Conservation (phyloP, 2,888 invertebrate species). For the Molorchus minor region DNA sequence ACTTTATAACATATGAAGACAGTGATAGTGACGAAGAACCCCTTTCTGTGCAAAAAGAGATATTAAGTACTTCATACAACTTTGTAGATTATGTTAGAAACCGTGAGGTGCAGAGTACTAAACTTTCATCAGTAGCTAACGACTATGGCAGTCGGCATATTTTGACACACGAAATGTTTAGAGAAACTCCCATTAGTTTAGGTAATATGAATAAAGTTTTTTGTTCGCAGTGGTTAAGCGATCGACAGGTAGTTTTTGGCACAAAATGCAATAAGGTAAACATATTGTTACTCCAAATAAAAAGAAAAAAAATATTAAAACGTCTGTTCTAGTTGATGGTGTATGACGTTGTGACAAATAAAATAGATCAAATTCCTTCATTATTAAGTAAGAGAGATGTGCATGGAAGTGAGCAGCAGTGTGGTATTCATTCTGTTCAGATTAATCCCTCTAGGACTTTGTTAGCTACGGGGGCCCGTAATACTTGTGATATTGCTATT, state of each 20-base stretch:
- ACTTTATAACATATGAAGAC: conserved; percentile 89
- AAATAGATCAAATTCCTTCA: conserved; percentile 89
- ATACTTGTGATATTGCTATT: conserved; percentile 92
- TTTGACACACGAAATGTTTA: conserved; percentile 88
- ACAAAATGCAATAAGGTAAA: conserved; percentile 95
- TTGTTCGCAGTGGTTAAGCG: conserved; percentile 95
- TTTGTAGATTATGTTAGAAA: conserved; percentile 86
- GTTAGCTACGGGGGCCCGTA: conserved; percentile 90
- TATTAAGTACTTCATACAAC: conserved; percentile 82
- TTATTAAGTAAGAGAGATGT: conserved; percentile 72
- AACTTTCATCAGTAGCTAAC: conserved; percentile 75
- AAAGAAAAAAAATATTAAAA: too few relatives aligned
- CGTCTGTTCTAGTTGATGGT: conserved; percentile 77
- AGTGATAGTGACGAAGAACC: conserved; percentile 89
- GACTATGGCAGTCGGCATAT: conserved; percentile 89
- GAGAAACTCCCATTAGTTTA: conserved; percentile 82
- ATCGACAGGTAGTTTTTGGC: conserved; percentile 94
- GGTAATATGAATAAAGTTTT: conserved; percentile 93
- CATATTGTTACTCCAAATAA: neutral
- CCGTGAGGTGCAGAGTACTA: conserved; percentile 77
- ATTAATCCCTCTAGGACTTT: conserved; percentile 92
- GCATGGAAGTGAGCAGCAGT: conserved; percentile 68
- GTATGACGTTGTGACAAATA: conserved; percentile 87
- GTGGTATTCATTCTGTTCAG: conserved; percentile 93
- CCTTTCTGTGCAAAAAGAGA: conserved; percentile 74